Percentiles rank a stretch among this genome's conserved stretches.
Conservation (phyloP, 92 coral and sea anemone genomes). For the Parazoanthus swiftii region DNA sequence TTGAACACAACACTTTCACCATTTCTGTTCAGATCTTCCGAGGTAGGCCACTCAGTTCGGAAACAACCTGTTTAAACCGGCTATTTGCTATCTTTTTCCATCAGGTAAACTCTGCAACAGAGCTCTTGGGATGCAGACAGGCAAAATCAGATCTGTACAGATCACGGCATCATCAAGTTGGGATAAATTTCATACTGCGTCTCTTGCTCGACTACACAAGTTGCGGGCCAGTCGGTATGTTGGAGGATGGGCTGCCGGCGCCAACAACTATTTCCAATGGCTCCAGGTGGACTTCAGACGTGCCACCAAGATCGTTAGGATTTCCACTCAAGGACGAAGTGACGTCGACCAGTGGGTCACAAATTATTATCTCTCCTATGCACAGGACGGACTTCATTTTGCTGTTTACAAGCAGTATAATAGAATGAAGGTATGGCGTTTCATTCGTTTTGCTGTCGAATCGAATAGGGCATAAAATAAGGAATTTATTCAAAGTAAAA, state of each 20-base stretch:
- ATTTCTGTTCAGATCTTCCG: no score
- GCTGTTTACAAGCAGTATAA: constrained; percentile 43
- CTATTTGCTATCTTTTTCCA: not conserved
- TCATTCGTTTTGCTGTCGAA: not conserved
- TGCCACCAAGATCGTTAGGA: constrained; percentile 53
- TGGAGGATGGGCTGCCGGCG: constrained; percentile 69
- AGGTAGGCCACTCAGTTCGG: no score
- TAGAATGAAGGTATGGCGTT: constrained; percentile 48
- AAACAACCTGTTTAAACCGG: not conserved
- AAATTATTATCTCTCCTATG: constrained; percentile 44
- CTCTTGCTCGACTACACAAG: constrained; percentile 60
- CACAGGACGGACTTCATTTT: constrained; percentile 55
- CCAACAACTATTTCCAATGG: constrained; percentile 60
- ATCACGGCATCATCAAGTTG: constrained; percentile 59
- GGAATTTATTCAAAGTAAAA: no score
- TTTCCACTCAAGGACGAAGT: constrained; percentile 61
- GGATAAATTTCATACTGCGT: constrained; percentile 43
- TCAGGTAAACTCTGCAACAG: constrained; percentile 59
- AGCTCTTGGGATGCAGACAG: constrained; percentile 64
- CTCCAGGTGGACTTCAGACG: constrained; percentile 54
- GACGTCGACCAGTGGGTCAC: constrained; percentile 66
- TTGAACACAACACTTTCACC: no score
- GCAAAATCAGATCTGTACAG: constrained; percentile 44
- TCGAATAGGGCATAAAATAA: no score
- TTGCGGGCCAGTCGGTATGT: constrained; percentile 39